Percentiles rank a stretch among this genome's conserved stretches.
Conservation (phyloP, 2,888 invertebrate genomes). For the Synanthedon myopaeformis region DNA sequence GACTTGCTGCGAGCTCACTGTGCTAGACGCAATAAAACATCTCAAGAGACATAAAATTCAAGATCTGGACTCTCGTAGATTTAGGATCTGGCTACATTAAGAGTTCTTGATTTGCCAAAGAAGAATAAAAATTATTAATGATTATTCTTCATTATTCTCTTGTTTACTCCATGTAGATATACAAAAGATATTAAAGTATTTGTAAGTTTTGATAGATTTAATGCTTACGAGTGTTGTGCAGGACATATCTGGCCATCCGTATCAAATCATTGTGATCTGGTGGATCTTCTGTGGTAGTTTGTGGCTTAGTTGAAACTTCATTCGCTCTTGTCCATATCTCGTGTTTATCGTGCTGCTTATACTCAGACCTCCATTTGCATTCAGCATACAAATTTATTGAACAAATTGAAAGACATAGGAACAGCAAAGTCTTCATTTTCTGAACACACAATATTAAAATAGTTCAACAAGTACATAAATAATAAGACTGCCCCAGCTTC, state of each 20-base stretch:
- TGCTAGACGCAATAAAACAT: no score
- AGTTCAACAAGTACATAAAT: not conserved
- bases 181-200: not conserved
- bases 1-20: no score
- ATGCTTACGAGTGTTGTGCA: constrained; percentile 75
- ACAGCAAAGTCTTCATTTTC: constrained; percentile 6
- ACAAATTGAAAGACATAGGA: constrained; percentile 13
- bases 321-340: constrained; percentile 20
- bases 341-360: constrained; percentile 2
- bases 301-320: constrained; percentile 21
- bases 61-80: no score
- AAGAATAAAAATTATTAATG: no score
- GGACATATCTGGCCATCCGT: constrained; percentile 78
- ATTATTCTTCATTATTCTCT: no score
- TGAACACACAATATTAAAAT: not conserved
- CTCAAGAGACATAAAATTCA: no score
- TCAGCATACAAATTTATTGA: constrained; percentile 17
- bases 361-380: constrained; percentile 18
- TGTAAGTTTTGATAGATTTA: not conserved
- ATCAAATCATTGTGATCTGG: constrained; percentile 74
- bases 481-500: no score
- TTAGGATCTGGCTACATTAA: no score
- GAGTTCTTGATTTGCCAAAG: no score
- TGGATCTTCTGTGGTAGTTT: constrained; percentile 33
- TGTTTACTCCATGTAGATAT: no score